These are phyloP conservation scores for Hirtodrosophila trivittata DNA, from an alignment of 2,888 invertebrate species.

Conservation along the genomic window DNA sequence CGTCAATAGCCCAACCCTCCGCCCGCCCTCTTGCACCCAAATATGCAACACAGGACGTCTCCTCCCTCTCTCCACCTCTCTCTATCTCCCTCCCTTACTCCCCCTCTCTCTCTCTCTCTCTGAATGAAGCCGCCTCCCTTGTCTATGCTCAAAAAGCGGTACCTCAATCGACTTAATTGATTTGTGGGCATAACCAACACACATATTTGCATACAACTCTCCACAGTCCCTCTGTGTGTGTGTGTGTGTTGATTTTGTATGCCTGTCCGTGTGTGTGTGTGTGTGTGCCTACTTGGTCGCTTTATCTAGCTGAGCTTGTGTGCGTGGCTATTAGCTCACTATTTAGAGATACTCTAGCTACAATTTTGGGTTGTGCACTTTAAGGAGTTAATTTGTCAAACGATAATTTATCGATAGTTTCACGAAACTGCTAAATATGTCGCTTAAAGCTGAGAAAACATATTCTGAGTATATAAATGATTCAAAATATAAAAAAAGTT, in stretches of 20 bases:
- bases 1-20: conserved; percentile 11
- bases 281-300: conserved; percentile 27
- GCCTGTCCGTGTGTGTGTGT: conserved; percentile 12
- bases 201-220: conserved; percentile 60
- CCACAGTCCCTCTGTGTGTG: conserved; percentile 10
- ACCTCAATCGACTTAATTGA: conserved; percentile 82
- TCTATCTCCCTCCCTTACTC: not conserved
- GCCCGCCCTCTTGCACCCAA: not conserved
- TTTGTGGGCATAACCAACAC: conserved; percentile 79
- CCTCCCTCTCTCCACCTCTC: not conserved
- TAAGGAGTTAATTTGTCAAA: not conserved
- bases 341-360: conserved; percentile 36
- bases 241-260: conserved; percentile 63
- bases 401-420: conserved; percentile 4
- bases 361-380: not conserved
- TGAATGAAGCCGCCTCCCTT: not conserved
- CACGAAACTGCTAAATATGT: no score
- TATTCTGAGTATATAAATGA: no score
- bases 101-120: no score
- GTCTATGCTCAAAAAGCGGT: conserved; percentile 50
- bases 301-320: conserved; percentile 31
- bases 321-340: conserved; percentile 64
- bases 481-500: no score
- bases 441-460: no score
- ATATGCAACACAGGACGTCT: not conserved